Conservation (phyloP, 35 echinoderm and acorn worm genomes). For the Lytechinus pictus region DNA sequence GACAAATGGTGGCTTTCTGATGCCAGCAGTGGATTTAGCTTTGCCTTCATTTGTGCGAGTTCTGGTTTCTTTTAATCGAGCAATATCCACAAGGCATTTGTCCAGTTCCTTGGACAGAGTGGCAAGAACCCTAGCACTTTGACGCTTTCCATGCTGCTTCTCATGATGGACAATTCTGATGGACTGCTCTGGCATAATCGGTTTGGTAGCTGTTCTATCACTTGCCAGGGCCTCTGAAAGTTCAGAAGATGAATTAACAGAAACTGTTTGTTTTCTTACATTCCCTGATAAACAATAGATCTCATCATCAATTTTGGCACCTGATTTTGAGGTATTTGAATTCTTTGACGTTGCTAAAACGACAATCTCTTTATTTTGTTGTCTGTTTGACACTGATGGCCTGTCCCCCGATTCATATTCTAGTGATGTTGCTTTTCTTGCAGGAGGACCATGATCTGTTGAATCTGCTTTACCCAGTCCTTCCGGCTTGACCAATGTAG, state of each 20-base stretch:
- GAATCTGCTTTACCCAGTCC: not conserved
- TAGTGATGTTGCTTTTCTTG: not conserved
- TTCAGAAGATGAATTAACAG: not conserved
- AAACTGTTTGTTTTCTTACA: not conserved
- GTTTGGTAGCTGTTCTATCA: not conserved
- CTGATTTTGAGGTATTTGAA: not conserved
- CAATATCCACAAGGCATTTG: slow-evolving; percentile 29
- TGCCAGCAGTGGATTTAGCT: not conserved
- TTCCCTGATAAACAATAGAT: not conserved
- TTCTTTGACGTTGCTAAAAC: not conserved
- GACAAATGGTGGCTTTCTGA: not conserved
- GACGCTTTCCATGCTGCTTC: not conserved
- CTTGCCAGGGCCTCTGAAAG: not conserved
- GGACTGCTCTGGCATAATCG: not conserved
- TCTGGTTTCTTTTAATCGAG: not conserved
- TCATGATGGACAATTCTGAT: not conserved
- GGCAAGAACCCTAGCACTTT: not conserved
- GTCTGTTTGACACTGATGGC: not conserved
- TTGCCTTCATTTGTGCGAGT: not conserved
- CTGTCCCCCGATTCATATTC: not conserved
- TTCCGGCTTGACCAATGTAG: not conserved
- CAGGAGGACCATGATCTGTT: not conserved
- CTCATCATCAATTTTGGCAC: not conserved
- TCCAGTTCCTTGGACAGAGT: slow-evolving; percentile 12
- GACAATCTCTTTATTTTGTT: not conserved